Percentiles rank a stretch among this genome's conserved stretches.
These are phyloP conservation scores for Calyptomena viridis DNA, from an alignment of 2,113 vertebrate species.

Conservation along the genomic window DNA sequence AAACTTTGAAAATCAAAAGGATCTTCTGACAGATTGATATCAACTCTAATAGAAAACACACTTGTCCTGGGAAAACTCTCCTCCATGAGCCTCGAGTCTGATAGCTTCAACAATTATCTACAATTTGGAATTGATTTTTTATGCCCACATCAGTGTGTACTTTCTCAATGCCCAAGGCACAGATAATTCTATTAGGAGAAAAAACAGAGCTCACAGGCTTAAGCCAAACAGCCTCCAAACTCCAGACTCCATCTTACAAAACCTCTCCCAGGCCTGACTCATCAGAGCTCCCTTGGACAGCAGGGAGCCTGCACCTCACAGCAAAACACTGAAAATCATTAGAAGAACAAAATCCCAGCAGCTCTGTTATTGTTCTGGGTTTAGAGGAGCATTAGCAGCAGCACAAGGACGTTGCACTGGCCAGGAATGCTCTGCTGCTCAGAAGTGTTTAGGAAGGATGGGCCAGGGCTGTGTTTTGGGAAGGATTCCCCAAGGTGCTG, in stretches of 20 bases:
- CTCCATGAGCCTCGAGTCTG: slow-evolving; percentile 53
- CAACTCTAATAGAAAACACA: slow-evolving; percentile 72
- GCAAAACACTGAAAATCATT: slow-evolving; percentile 11
- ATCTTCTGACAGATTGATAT: slow-evolving; percentile 69
- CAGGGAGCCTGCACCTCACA: background rate
- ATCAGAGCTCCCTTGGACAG: background rate
- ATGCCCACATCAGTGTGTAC: slow-evolving; percentile 63
- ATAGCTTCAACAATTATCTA: slow-evolving; percentile 67
- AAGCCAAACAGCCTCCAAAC: slow-evolving; percentile 41
- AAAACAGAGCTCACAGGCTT: slow-evolving; percentile 21
- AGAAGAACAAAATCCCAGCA: background rate
- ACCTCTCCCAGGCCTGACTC: background rate
- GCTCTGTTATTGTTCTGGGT: slow-evolving; percentile 21
- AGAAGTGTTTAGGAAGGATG: background rate
- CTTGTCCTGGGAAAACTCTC: slow-evolving; percentile 57
- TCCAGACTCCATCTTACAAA: slow-evolving; percentile 38
- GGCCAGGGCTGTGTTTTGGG: background rate
- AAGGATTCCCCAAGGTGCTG: background rate
- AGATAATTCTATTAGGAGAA: slow-evolving; percentile 50
- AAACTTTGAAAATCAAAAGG: slow-evolving; percentile 72
- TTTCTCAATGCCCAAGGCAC: slow-evolving; percentile 55
- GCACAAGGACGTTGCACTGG: background rate
- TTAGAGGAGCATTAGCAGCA: slow-evolving; percentile 32
- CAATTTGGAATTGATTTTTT: slow-evolving; percentile 66
- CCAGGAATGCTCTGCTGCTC: background rate